phyloP scores from a whole-genome alignment of 2,888 invertebrate genomes.

The Theristus sp. region DNA sequence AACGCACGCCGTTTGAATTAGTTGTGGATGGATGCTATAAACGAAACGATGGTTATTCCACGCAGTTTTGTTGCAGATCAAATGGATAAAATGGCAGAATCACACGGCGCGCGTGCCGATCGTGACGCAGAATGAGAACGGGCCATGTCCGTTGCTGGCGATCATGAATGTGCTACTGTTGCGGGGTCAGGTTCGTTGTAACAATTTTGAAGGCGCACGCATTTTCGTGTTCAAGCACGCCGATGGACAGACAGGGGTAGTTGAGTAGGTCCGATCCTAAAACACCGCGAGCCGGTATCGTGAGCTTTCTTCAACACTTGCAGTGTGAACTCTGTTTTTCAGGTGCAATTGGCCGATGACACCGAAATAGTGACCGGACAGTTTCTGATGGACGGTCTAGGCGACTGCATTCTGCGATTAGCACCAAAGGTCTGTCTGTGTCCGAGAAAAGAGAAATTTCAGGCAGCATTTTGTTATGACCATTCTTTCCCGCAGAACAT shows the following conservation, averaged over 20 bases:
- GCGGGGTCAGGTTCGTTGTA: slow-evolving; percentile 22
- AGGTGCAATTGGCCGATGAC: slow-evolving; percentile 30
- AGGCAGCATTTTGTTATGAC: neutral
- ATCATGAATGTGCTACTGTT: slow-evolving; percentile 40
- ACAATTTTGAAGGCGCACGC: no score
- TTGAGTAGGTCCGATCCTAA: no score
- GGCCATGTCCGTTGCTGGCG: slow-evolving; percentile 42
- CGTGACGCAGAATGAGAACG: slow-evolving; percentile 42
- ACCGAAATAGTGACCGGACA: slow-evolving; percentile 35
- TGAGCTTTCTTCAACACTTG: neutral
- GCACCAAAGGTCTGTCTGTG: slow-evolving; percentile 9
- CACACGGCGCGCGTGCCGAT: slow-evolving; percentile 31
- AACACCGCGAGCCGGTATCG: no score
- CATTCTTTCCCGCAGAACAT: neutral
- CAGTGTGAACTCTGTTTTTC: neutral
- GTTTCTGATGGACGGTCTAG: slow-evolving; percentile 37
- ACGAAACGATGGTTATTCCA: slow-evolving; percentile 27
- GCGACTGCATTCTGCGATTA: slow-evolving; percentile 35
- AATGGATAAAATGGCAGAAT: slow-evolving; percentile 35
- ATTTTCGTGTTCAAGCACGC: neutral
- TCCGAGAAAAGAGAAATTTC: neutral
- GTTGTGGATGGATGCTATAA: no score
- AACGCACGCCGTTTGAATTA: no score
- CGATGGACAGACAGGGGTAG: no score
- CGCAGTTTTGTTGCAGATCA: slow-evolving; percentile 34